phyloP scores from a whole-genome alignment of 1,140 invertebrate genomes.

The Lycorma delicatula region DNA sequence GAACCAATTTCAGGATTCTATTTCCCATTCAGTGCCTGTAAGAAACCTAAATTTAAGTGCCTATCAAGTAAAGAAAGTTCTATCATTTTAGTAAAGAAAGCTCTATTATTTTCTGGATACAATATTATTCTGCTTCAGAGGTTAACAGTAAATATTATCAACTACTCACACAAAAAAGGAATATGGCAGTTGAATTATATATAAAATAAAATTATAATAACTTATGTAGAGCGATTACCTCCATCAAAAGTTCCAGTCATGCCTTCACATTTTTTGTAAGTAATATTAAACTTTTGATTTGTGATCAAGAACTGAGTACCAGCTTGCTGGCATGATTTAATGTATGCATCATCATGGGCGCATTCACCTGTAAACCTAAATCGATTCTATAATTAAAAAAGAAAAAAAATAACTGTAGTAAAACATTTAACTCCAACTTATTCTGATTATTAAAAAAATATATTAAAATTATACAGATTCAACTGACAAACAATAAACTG shows the following conservation, averaged over 20 bases:
- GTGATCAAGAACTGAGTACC: slow-evolving; percentile 93
- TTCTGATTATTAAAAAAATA: slow-evolving; percentile 12
- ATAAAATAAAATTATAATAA: background rate
- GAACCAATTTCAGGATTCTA: too few relatives aligned
- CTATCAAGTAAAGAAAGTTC: too few relatives aligned
- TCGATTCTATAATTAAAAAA: slow-evolving; percentile 57
- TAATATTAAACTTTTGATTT: slow-evolving; percentile 95
- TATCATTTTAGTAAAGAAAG: too few relatives aligned
- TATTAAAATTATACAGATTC: too few relatives aligned
- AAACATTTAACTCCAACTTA: slow-evolving; percentile 12
- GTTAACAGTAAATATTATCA: too few relatives aligned
- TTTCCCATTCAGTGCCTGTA: too few relatives aligned
- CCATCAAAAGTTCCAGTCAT: slow-evolving; percentile 81
- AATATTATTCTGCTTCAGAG: too few relatives aligned
- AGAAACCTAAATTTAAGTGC: too few relatives aligned
- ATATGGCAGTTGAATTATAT: too few relatives aligned
- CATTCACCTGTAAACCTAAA: slow-evolving; percentile 89
- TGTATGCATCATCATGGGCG: slow-evolving; percentile 73
- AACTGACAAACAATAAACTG: too few relatives aligned
- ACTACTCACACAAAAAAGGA: too few relatives aligned
- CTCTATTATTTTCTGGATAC: too few relatives aligned
- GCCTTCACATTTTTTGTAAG: slow-evolving; percentile 79
- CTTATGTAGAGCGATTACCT: slow-evolving; percentile 41
- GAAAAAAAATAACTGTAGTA: slow-evolving; percentile 4
- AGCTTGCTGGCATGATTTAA: slow-evolving; percentile 89